Evolutionary conservation across 2,888 invertebrate species (phyloP), one percentile per base, ranked within the genome.

Genomic region (Griposia aprilina): DNA sequence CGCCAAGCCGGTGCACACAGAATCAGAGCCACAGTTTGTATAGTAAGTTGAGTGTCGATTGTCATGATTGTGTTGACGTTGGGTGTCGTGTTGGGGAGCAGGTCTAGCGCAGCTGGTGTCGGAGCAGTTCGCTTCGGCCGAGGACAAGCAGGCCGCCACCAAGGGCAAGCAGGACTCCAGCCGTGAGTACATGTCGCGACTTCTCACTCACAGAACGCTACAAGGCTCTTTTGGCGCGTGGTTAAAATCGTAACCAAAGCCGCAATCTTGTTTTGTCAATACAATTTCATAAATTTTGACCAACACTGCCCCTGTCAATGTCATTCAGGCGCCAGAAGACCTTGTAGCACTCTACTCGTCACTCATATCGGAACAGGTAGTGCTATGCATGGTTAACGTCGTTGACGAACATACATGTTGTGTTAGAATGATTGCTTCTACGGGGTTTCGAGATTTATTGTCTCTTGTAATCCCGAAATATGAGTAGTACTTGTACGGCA

Each of bases 61-160:
- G 78, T 79, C 55, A 66, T 48, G 30, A 36, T 36, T 36, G 83
- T 78, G 74, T 57, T 76, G 76, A 66, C 52, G 57, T 65, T 71
- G 71, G 60, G 83, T 76, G 80, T 52, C 30, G 57, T 69, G 73
- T 78, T 52, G 82, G 73, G 65, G 82, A 41, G 59, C 94, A 96
- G 96, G 95, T 93, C 93, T 96, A 78, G 94, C 96, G 92, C 96
- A 96, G 93, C 94, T 96, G 89, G 95, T 96, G 91, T 94, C 95
- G 88, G 96, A 96, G 78, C 96, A 96, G 94, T 96, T 95, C 94
- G 87, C 90, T 81, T 91, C 95, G 81, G 87, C 90, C 65, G 95
- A 95, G 62, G 95, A 94, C 85, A 91, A 90, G 87, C 91, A 87
- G 86, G 90, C 90, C 83, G 88, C 83, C 89, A 86, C 80, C 84